These are phyloP conservation scores for Metopia argyrocephala DNA, from an alignment of 2,888 invertebrate species.

Conservation along the genomic window DNA sequence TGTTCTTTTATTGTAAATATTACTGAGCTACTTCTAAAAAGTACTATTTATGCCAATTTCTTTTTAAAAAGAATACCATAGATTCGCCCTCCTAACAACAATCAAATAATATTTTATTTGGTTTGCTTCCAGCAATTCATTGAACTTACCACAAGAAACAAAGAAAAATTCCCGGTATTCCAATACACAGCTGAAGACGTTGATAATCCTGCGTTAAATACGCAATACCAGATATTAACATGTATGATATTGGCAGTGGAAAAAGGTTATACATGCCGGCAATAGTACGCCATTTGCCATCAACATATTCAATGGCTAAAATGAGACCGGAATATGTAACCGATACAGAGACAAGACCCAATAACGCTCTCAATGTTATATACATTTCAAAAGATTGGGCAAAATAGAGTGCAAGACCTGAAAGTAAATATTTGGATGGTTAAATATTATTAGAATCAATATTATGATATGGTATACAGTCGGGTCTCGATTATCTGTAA, in stretches of 20 bases:
- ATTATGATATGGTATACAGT: neutral
- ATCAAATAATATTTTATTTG: neutral
- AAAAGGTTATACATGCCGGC: conserved; percentile 90
- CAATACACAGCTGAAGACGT: conserved; percentile 85
- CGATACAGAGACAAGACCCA: conserved; percentile 89
- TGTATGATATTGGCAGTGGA: conserved; percentile 87
- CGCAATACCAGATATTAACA: conserved; percentile 86
- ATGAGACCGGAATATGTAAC: conserved; percentile 90
- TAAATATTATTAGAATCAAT: neutral
- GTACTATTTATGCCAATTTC: neutral
- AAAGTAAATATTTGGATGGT: neutral
- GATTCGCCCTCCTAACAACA: neutral
- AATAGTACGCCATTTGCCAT: conserved; percentile 88
- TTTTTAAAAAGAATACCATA: neutral
- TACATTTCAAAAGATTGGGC: conserved; percentile 86
- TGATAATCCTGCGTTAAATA: conserved; percentile 86
- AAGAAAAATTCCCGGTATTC: conserved; percentile 85
- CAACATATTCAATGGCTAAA: conserved; percentile 87
- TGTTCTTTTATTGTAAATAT: neutral
- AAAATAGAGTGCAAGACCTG: conserved; percentile 83
- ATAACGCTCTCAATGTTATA: conserved; percentile 83
- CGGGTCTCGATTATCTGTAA: too few relatives aligned
- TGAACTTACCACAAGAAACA: conserved; percentile 83
- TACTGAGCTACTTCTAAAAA: neutral
- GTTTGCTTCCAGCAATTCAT: neutral